Evolutionary conservation across 1,140 invertebrate species (phyloP).

Genomic region (Orchestia grillus): DNA sequence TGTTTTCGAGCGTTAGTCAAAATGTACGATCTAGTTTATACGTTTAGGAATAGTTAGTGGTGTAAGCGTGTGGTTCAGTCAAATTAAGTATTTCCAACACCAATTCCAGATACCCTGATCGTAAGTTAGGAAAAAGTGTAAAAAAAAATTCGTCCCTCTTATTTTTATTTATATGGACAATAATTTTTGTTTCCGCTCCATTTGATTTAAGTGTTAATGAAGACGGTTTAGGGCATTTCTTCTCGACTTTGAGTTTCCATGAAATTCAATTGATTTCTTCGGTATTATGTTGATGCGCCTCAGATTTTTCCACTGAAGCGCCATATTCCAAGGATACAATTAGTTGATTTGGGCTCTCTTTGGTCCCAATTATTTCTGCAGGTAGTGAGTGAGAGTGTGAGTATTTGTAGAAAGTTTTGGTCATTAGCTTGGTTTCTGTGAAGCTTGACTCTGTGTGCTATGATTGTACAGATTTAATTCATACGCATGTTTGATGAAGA

Average conservation of each 20-base stretch:
- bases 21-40: constrained; percentile 20
- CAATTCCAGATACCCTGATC: background rate
- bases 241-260: background rate
- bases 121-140: background rate
- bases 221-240: background rate
- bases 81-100: background rate
- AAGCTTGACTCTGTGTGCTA: background rate
- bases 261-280: background rate
- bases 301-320: background rate
- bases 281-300: background rate
- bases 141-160: background rate
- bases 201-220: background rate
- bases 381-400: background rate
- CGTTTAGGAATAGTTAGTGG: background rate
- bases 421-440: background rate
- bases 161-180: background rate
- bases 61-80: background rate
- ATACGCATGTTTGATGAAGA: background rate
- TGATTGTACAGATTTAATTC: background rate
- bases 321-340: background rate
- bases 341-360: background rate
- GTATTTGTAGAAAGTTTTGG: background rate
- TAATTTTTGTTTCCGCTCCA: background rate
- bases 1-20: constrained; percentile 27
- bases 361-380: background rate